Conservation (phyloP, 2,113 vertebrate genomes). For the Semicossyphus pulcher region DNA sequence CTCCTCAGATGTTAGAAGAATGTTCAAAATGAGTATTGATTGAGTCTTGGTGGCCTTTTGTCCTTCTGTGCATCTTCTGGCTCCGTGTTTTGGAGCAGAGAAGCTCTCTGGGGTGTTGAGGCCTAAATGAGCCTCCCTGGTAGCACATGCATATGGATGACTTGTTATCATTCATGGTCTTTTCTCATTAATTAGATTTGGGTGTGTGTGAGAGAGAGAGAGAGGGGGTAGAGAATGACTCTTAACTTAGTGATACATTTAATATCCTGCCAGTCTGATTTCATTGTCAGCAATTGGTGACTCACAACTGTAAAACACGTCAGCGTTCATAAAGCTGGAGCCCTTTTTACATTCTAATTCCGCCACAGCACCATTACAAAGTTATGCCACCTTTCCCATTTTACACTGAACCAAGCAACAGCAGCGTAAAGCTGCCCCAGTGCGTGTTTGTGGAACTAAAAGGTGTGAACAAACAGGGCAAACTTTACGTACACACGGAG, state of each 20-base stretch:
- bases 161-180: conserved; percentile 50
- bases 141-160: conserved; percentile 54
- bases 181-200: conserved; percentile 52
- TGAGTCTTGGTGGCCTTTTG: conserved; percentile 16
- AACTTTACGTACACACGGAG: no score
- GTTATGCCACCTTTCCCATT: no score
- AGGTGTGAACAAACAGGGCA: no score
- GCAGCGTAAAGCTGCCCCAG: no score
- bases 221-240: not conserved
- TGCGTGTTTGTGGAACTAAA: no score
- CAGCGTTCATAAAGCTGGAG: not conserved
- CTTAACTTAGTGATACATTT: conserved; percentile 13
- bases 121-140: conserved; percentile 15
- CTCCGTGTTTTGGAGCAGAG: conserved; percentile 31
- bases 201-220: not conserved
- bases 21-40: conserved; percentile 46
- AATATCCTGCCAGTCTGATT: conserved; percentile 21
- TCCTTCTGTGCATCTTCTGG: not conserved
- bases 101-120: conserved; percentile 22
- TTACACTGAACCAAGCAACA: no score
- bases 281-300: conserved; percentile 6
- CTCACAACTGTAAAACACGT: conserved; percentile 1
- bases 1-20: not conserved
- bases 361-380: no score
- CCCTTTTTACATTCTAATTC: no score